These are phyloP conservation scores for Cheirogaleus medius DNA, from an alignment of 2,113 vertebrate species.

Conservation along the genomic window DNA sequence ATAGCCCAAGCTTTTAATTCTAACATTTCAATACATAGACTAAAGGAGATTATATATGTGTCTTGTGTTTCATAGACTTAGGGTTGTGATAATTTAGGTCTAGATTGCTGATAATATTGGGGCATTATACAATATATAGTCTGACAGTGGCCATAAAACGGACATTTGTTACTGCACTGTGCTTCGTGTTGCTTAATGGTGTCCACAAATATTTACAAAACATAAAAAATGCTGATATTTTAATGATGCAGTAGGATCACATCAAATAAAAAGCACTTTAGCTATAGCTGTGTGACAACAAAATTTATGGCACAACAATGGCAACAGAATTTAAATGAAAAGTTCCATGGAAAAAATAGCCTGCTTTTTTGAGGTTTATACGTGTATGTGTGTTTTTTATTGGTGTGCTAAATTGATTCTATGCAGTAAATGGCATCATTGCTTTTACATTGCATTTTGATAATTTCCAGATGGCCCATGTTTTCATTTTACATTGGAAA, in stretches of 20 bases:
- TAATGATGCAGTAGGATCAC: conserved; percentile 85
- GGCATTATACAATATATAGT: conserved; percentile 87
- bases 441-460: conserved; percentile 83
- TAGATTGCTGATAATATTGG: conserved; percentile 83
- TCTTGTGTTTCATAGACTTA: conserved; percentile 85
- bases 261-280: conserved; percentile 85
- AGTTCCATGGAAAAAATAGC: conserved; percentile 75
- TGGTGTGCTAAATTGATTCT: conserved; percentile 86
- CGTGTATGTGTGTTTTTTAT: conserved; percentile 80
- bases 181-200: conserved; percentile 84
- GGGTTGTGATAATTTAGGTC: conserved; percentile 84
- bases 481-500: conserved; percentile 83
- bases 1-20: conserved; percentile 82
- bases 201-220: conserved; percentile 86
- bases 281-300: conserved; percentile 82
- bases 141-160: conserved; percentile 88
- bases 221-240: conserved; percentile 88
- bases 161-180: conserved; percentile 86
- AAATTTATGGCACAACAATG: conserved; percentile 84
- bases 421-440: conserved; percentile 83
- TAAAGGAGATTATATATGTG: conserved; percentile 81
- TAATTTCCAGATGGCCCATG: conserved; percentile 83
- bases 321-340: conserved; percentile 87
- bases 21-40: conserved; percentile 81
- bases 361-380: conserved; percentile 79